Evolutionary conservation across 2,888 invertebrate genomes (phyloP), one percentile per base, ranked within the genome.

Genomic region (Calliphora vomitoria): DNA sequence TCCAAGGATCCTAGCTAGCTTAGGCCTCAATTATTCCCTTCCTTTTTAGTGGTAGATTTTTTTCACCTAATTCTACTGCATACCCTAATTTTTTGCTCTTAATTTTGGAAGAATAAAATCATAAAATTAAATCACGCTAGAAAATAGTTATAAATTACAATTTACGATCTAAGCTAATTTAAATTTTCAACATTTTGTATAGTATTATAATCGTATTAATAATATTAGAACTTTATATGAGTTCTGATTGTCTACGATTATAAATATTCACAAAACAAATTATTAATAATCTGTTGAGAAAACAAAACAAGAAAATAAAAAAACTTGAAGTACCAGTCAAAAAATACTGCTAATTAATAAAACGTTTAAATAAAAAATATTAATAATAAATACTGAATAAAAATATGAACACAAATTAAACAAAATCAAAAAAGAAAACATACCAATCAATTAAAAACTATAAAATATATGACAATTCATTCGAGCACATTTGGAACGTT

Each of bases 101-200:
- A n/a, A 50, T n/a, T n/a, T 15, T n/a, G 3, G 6, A 50, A 15
- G 0, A 15, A 15, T 50, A 50, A 50, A 50, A 50, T 50, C 6
- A 4, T 50, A 50, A 50, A n/a, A 50, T 44, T 44, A 13, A 44
- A 13, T 8, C 11, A 44, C 10, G 15, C n/a, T 50, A 15, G n/a
- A n/a, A 25, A 58, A 25, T 3, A 55, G 20, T 20, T 55, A 55
- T 20, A 55, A 55, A 55, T 55, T 55, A 58, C 58, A 58, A 58
- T 58, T 58, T 58, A 58, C 58, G 58, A 58, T 58, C 25, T 11
- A 25, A 58, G 13, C 25, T 11, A 58, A 58, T 58, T 25, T 10
- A 25, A 10, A 58, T 25, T 58, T 55, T 58, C 20, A 4, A 11
- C 3, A 5, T 25, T 25, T 11, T 25, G 3, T 0, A 20, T 20